Evolutionary conservation across 1,140 invertebrate species (phyloP).

Genomic region (Andricus grossulariae): DNA sequence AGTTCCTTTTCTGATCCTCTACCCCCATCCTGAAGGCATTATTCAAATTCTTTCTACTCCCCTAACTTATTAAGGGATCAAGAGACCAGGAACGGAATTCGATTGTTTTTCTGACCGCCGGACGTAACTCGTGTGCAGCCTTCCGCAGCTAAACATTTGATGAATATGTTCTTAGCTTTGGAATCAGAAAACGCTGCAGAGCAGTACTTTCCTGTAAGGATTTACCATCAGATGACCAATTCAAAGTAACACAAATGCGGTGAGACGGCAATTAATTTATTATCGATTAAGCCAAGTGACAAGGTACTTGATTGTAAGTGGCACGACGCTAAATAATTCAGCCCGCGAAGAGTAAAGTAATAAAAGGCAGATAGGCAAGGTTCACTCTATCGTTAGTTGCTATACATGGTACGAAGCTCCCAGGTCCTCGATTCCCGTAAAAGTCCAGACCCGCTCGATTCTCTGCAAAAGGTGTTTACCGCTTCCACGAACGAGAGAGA

Average conservation of each 20-base stretch:
- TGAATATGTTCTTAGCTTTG: too few relatives aligned
- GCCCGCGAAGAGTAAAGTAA: conserved; percentile 20
- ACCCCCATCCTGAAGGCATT: too few relatives aligned
- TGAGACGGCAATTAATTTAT: conserved; percentile 11
- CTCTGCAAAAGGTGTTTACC: conserved; percentile 44
- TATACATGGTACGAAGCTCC: conserved; percentile 39
- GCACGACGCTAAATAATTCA: conserved; percentile 25
- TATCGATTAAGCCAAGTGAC: conserved; percentile 30
- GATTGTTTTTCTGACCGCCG: too few relatives aligned
- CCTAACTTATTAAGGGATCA: too few relatives aligned
- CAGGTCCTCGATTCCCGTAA: conserved; percentile 54
- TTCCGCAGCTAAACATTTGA: too few relatives aligned
- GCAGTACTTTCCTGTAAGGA: too few relatives aligned
- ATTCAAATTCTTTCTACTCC: too few relatives aligned
- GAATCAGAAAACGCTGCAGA: too few relatives aligned
- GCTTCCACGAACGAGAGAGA: conserved; percentile 41
- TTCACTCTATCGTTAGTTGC: conserved; percentile 3
- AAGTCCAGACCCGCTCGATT: conserved; percentile 46
- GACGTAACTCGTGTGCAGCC: too few relatives aligned
- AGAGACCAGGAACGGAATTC: too few relatives aligned
- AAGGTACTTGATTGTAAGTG: conserved; percentile 21
- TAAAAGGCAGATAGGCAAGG: conserved; percentile 8
- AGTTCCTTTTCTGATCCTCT: too few relatives aligned
- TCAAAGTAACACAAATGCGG: neutral
- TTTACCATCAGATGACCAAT: neutral